Percentiles rank a stretch among this genome's conserved stretches.
phyloP scores from a whole-genome alignment of 2,888 invertebrate genomes.

The Plemyria rubiginata region DNA sequence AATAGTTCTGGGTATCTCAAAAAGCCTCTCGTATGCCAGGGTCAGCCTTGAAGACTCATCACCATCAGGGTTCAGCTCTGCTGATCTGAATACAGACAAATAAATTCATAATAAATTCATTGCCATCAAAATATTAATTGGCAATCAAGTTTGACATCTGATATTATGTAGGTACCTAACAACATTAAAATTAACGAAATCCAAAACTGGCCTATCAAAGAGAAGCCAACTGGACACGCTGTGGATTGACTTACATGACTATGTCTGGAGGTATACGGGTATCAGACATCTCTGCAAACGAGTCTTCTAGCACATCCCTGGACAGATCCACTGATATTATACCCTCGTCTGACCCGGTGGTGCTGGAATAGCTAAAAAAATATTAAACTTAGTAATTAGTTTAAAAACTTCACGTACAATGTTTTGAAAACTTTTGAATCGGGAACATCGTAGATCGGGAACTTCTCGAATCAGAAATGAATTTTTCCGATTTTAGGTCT shows the following conservation, averaged over 20 bases:
- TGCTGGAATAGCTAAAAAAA: constrained; percentile 35
- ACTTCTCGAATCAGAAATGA: not conserved
- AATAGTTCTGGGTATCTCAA: constrained; percentile 86
- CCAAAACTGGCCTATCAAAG: too few species aligned
- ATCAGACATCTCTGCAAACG: constrained; percentile 66
- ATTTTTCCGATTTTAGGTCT: too few species aligned
- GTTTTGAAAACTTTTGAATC: not conserved
- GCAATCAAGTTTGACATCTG: too few species aligned
- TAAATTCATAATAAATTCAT: too few species aligned
- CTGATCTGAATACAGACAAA: constrained; percentile 50
- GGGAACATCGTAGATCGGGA: not conserved
- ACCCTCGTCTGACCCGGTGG: constrained; percentile 54
- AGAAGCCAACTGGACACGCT: too few species aligned
- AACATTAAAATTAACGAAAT: too few species aligned
- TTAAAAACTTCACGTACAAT: not conserved
- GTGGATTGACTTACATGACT: constrained; percentile 58
- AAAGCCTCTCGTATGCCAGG: constrained; percentile 88
- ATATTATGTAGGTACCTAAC: too few species aligned
- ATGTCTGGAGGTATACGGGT: constrained; percentile 64
- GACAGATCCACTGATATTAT: constrained; percentile 68
- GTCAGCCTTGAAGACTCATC: constrained; percentile 85
- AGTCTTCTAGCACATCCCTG: constrained; percentile 64
- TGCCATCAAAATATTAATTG: too few species aligned
- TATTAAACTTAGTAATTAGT: too few species aligned
- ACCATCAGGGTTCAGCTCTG: constrained; percentile 51